Evolutionary conservation across 2,113 vertebrate genomes (phyloP).

Genomic region (Paralichthys olivaceus): DNA sequence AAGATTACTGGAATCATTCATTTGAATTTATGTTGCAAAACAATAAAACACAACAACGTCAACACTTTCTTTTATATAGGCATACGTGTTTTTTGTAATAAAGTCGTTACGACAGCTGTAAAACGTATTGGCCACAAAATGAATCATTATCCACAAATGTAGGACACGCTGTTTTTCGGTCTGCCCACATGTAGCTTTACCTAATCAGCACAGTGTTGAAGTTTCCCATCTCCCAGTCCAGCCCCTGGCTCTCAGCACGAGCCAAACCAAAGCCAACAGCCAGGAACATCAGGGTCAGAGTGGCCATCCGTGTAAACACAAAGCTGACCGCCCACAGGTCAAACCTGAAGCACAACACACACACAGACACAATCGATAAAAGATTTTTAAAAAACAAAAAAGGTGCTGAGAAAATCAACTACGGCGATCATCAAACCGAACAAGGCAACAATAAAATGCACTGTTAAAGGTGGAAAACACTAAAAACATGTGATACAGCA

Average conservation of each 20-base stretch:
- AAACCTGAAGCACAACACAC: constrained; percentile 84
- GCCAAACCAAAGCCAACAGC: constrained; percentile 94
- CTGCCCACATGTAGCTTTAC: constrained; percentile 68
- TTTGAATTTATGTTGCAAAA: neutral
- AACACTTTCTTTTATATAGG: neutral
- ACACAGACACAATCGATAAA: neutral
- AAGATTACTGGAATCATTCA: neutral
- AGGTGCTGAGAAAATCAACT: neutral
- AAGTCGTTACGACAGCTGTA: constrained; percentile 3
- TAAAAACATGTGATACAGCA: neutral
- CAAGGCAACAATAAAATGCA: neutral
- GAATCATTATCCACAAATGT: constrained; percentile 19
- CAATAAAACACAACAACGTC: neutral
- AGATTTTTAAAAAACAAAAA: neutral
- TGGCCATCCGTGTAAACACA: constrained; percentile 91
- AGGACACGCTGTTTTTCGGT: neutral
- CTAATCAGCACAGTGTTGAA: constrained; percentile 93
- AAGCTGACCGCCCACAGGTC: constrained; percentile 93
- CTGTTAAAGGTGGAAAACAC: neutral
- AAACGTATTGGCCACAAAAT: constrained; percentile 18
- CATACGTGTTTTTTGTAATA: neutral
- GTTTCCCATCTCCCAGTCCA: constrained; percentile 91
- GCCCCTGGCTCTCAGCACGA: constrained; percentile 88
- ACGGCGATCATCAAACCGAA: neutral
- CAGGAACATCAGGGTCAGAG: constrained; percentile 93